Conservation (phyloP, 2,113 vertebrate species). For the Ophiodon elongatus region DNA sequence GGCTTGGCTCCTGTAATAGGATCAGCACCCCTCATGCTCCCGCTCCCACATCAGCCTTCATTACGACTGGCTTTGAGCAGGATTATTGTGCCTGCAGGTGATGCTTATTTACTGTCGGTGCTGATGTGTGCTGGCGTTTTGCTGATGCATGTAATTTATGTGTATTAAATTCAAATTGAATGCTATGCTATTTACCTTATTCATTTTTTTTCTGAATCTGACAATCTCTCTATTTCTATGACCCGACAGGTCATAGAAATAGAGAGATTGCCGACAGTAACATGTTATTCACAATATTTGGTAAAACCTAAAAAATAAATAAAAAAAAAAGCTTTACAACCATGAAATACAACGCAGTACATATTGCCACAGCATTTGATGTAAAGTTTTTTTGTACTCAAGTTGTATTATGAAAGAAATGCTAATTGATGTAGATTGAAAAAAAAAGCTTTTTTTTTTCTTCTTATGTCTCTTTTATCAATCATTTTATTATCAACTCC, state of each 20-base stretch:
- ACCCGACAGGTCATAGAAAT: no score
- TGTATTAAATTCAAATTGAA: neutral
- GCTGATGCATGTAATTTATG: neutral
- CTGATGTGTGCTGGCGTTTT: neutral
- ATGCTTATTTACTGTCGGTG: conserved; percentile 41
- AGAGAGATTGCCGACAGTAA: no score
- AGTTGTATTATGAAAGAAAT: neutral
- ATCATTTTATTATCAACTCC: conserved; percentile 22
- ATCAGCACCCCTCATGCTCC: conserved; percentile 66
- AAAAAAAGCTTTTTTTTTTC: neutral
- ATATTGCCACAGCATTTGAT: neutral
- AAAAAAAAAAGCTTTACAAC: neutral
- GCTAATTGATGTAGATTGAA: neutral
- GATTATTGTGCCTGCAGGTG: conserved; percentile 61
- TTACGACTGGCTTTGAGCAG: conserved; percentile 51
- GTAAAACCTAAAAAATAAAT: neutral
- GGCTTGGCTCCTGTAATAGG: conserved; percentile 67
- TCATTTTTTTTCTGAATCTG: neutral
- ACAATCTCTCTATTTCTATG: neutral
- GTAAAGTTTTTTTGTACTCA: neutral
- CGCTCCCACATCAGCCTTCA: conserved; percentile 56
- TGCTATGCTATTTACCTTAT: neutral
- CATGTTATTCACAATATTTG: neutral
- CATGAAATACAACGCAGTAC: neutral
- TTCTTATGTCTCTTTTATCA: neutral